These are phyloP conservation scores for Athrips mouffetella DNA, from an alignment of 2,888 invertebrate genomes.

Conservation along the genomic window DNA sequence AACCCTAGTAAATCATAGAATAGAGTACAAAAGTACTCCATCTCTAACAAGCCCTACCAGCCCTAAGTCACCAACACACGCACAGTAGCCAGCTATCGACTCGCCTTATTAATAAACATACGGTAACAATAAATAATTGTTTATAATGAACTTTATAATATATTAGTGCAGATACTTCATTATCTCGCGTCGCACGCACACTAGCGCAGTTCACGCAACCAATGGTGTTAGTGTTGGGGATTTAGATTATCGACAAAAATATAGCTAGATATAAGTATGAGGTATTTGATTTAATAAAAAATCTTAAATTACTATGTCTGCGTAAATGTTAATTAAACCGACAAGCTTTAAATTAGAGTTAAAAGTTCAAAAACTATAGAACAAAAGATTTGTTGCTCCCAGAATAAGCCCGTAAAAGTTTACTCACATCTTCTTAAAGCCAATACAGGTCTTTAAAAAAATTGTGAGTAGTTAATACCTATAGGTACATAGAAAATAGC, in stretches of 20 bases:
- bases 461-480: too few relatives aligned
- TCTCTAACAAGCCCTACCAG: conserved; percentile 9
- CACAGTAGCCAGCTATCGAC: conserved; percentile 66
- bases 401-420: too few relatives aligned
- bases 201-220: conserved; percentile 44
- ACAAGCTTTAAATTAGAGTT: too few relatives aligned
- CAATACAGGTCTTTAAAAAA: too few relatives aligned
- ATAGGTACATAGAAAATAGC: too few relatives aligned
- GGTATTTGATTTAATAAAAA: too few relatives aligned
- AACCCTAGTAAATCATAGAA: neutral
- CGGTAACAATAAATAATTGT: conserved; percentile 79
- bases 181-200: conserved; percentile 69
- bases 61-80: conserved; percentile 45
- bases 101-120: conserved; percentile 77
- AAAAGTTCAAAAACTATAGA: too few relatives aligned
- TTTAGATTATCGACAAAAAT: neutral
- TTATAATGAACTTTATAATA: conserved; percentile 80
- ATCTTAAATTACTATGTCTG: too few relatives aligned
- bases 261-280: too few relatives aligned
- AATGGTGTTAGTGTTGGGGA: conserved; percentile 21
- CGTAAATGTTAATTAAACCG: too few relatives aligned
- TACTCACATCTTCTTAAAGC: too few relatives aligned
- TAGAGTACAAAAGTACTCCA: neutral
- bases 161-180: conserved; percentile 77
- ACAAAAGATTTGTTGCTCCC: too few relatives aligned